phyloP scores from a whole-genome alignment of 2,888 invertebrate genomes.

The Drosophila neutralis region DNA sequence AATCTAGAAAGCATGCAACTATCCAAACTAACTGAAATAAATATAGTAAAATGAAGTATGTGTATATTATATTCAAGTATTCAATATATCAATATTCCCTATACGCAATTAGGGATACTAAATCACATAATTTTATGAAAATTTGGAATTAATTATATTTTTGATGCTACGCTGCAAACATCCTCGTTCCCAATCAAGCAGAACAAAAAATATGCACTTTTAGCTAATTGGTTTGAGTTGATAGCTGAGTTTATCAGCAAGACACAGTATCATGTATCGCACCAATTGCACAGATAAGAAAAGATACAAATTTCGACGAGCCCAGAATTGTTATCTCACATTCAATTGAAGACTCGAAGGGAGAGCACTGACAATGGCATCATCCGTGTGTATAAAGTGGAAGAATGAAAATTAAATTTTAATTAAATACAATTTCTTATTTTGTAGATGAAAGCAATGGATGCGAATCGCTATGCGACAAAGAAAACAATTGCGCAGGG shows the following conservation, averaged over 20 bases:
- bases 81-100: background rate
- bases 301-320: slow-evolving; percentile 4
- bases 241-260: slow-evolving; percentile 54
- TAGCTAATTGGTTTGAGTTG: slow-evolving; percentile 46
- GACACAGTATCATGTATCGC: slow-evolving; percentile 8
- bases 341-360: slow-evolving; percentile 1
- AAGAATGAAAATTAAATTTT: background rate
- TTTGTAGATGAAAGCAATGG: slow-evolving; percentile 89
- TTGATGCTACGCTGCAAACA: slow-evolving; percentile 1
- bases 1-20: background rate
- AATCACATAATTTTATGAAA: background rate
- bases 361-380: slow-evolving; percentile 38
- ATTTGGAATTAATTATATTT: background rate
- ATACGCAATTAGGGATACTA: background rate
- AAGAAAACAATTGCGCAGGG: slow-evolving; percentile 97
- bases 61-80: background rate
- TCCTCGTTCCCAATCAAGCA: slow-evolving; percentile 55
- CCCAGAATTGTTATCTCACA: slow-evolving; percentile 19
- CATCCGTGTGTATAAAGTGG: slow-evolving; percentile 8
- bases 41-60: background rate
- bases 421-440: background rate
- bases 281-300: slow-evolving; percentile 53
- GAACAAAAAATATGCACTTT: slow-evolving; percentile 11
- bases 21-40: background rate
- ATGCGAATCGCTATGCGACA: slow-evolving; percentile 95